These are phyloP conservation scores for Eonycteris spelaea DNA, from an alignment of 2,113 vertebrate genomes.

Conservation along the genomic window DNA sequence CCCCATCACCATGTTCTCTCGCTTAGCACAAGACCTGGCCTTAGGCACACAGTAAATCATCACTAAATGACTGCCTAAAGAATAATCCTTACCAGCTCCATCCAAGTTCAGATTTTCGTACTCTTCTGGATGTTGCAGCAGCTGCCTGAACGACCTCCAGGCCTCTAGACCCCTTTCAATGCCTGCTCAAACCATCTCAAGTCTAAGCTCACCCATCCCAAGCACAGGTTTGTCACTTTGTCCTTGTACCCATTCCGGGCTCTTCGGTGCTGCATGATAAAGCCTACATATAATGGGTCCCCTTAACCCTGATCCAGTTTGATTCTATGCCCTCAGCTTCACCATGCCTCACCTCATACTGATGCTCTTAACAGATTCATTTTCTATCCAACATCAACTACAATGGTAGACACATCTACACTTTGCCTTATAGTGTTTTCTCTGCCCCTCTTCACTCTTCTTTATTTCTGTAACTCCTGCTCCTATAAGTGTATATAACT, in stretches of 20 bases:
- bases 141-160: not conserved
- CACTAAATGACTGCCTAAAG: not conserved
- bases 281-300: accelerated
- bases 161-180: not conserved
- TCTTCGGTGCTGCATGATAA: accelerated
- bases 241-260: not conserved
- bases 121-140: not conserved
- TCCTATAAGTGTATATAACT: not conserved
- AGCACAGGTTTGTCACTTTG: not conserved
- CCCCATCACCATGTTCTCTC: not conserved
- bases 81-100: not conserved
- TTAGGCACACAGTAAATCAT: not conserved
- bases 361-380: not conserved
- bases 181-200: not conserved
- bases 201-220: not conserved
- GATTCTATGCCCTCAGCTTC: not conserved
- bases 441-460: not conserved
- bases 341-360: not conserved
- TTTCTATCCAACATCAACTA: not conserved
- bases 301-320: not conserved
- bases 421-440: not conserved
- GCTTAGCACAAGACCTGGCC: not conserved
- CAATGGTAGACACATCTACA: too few species aligned
- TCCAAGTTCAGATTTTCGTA: not conserved
- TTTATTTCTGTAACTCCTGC: not conserved